Evolutionary conservation across 2,888 invertebrate genomes (phyloP), one percentile per base, ranked within the genome.

Genomic region (Rhingia campestris): DNA sequence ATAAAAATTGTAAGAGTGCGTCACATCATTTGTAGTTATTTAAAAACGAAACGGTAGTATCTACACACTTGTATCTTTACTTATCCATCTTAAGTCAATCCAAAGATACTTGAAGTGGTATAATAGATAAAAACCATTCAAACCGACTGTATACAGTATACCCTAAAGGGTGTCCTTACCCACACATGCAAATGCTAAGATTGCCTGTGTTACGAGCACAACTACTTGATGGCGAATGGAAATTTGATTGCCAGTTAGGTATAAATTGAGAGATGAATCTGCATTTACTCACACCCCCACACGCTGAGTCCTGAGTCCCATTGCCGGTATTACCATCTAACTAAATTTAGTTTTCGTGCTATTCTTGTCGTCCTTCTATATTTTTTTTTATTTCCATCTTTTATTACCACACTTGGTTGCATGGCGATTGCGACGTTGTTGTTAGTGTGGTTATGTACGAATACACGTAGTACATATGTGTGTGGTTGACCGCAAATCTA

Each of bases 171-270:
- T n/a, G 32, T 59, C 39, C 56, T 49, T 70, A 56, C 41, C 47
- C 61, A 12, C n/a, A 22, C 51, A 43, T 22, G 22, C 37, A 56
- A 61, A 67, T 63, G 43, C 35, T 5, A 32, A 37, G 41, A 58
- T 12, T 56, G 41, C 56, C 61, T 61, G 51, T 51, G 37, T 30
- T 37, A 6, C 35, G 12, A 47, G 58, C 59, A 51, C 32, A 6
- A 61, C 53, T 41, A 39, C 61, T 47, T 56, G 56, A 56, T 53
- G 51, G 45, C 37, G 47, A 77, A 77, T 77, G 81, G 72, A 77
- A 77, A 58, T 82, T 82, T 77, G 49, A 77, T 75, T 81, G 63
- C 69, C 63, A 74, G 53, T 81, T 51, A 72, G 49, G 45, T 61
- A 67, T 67, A 69, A 81, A 75, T 54, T 58, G 56, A 51, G 54